phyloP scores from a whole-genome alignment of 2,888 invertebrate genomes.

The Drosophila robusta region DNA sequence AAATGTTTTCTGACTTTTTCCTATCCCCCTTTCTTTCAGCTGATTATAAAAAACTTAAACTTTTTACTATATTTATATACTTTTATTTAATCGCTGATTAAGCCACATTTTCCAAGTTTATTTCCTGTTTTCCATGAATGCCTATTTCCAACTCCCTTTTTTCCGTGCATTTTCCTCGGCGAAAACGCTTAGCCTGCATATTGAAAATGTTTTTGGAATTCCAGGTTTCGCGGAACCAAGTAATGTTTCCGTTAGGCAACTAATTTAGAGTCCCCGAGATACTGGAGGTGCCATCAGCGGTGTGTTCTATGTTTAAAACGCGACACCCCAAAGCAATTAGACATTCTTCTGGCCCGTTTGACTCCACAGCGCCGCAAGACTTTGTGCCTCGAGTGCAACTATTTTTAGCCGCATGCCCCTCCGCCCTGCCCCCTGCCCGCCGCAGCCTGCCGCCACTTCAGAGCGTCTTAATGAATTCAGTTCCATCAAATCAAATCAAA shows the following conservation, averaged over 20 bases:
- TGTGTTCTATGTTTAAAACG: slow-evolving; percentile 37
- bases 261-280: slow-evolving; percentile 7
- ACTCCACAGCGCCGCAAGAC: slow-evolving; percentile 10
- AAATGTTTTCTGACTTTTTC: no score
- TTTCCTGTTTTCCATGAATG: no score
- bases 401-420: slow-evolving; percentile 33
- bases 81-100: no score
- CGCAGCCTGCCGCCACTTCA: no score
- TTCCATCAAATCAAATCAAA: slow-evolving; percentile 44
- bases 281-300: background rate
- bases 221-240: slow-evolving; percentile 19
- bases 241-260: slow-evolving; percentile 19
- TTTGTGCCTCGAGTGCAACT: slow-evolving; percentile 25
- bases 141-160: background rate
- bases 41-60: no score
- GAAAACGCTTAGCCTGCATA: background rate
- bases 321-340: slow-evolving; percentile 34
- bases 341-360: slow-evolving; percentile 5
- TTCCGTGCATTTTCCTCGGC: background rate
- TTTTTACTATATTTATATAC: no score
- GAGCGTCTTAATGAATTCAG: slow-evolving; percentile 41
- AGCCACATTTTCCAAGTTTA: no score
- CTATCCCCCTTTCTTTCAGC: no score
- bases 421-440: no score
- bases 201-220: background rate